A percentile compares a stretch with the other conserved stretches of the same genome.
Conservation (phyloP, 2,888 invertebrate genomes). For the Esperia sulphurella region DNA sequence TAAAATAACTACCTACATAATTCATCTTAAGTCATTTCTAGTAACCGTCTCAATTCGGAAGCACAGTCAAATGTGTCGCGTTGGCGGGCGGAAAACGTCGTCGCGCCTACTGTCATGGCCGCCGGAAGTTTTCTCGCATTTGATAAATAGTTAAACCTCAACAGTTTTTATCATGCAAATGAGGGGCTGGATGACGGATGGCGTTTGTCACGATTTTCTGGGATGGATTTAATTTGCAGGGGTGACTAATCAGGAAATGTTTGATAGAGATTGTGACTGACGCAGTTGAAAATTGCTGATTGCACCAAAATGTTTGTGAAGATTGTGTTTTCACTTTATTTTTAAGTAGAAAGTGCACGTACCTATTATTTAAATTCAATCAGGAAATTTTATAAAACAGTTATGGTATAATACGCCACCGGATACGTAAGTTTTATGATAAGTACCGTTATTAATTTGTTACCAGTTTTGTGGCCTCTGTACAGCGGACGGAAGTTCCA, state of each 20-base stretch:
- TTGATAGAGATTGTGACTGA: conserved; percentile 28
- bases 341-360: not conserved
- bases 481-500: too few relatives aligned
- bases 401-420: too few relatives aligned
- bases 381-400: too few relatives aligned
- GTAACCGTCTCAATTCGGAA: conserved; percentile 4
- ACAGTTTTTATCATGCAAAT: conserved; percentile 78
- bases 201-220: conserved; percentile 75
- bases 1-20: not conserved
- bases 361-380: too few relatives aligned
- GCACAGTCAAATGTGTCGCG: conserved; percentile 37
- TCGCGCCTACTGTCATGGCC: conserved; percentile 75
- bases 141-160: conserved; percentile 79
- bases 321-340: conserved; percentile 25
- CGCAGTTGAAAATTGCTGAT: conserved; percentile 45
- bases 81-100: conserved; percentile 66
- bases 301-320: conserved; percentile 17
- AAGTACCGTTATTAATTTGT: too few relatives aligned
- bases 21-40: not conserved
- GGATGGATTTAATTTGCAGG: conserved; percentile 74
- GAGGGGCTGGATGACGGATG: conserved; percentile 76
- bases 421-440: too few relatives aligned
- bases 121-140: conserved; percentile 73
- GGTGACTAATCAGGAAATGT: conserved; percentile 52
- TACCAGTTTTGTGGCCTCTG: too few relatives aligned